These are phyloP conservation scores for Neofelis nebulosa DNA, from an alignment of 2,113 vertebrate species.

Conservation along the genomic window DNA sequence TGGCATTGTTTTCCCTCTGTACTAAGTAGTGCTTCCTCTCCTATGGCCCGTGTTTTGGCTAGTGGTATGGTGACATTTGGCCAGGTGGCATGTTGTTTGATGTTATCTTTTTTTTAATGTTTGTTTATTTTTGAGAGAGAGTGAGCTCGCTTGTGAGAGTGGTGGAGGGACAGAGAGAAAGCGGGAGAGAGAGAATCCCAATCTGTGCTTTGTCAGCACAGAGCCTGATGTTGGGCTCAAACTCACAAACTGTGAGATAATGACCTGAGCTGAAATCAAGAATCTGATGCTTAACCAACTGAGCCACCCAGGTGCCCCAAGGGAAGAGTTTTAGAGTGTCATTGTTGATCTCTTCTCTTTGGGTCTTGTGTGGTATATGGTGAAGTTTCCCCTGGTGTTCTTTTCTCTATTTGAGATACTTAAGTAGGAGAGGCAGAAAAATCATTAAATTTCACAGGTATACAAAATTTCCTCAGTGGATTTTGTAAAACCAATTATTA, in stretches of 20 bases:
- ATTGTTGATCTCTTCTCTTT: background rate
- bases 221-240: too few species aligned
- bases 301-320: too few species aligned
- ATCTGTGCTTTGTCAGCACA: too few species aligned
- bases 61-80: background rate
- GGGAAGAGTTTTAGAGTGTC: background rate
- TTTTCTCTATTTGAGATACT: slow-evolving; percentile 24
- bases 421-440: slow-evolving; percentile 17
- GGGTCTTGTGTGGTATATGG: background rate
- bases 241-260: too few species aligned
- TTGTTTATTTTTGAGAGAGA: too few species aligned
- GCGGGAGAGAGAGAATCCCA: too few species aligned
- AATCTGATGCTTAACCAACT: too few species aligned
- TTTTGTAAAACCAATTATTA: background rate
- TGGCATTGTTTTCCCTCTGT: background rate
- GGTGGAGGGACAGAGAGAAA: too few species aligned
- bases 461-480: background rate
- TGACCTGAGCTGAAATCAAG: too few species aligned
- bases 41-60: background rate
- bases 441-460: background rate
- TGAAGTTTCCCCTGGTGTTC: background rate
- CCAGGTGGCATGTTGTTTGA: background rate
- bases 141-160: too few species aligned
- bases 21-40: background rate
- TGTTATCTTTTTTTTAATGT: background rate